These are phyloP conservation scores for Donacobius atricapilla DNA, from an alignment of 2,113 vertebrate genomes.

Conservation along the genomic window DNA sequence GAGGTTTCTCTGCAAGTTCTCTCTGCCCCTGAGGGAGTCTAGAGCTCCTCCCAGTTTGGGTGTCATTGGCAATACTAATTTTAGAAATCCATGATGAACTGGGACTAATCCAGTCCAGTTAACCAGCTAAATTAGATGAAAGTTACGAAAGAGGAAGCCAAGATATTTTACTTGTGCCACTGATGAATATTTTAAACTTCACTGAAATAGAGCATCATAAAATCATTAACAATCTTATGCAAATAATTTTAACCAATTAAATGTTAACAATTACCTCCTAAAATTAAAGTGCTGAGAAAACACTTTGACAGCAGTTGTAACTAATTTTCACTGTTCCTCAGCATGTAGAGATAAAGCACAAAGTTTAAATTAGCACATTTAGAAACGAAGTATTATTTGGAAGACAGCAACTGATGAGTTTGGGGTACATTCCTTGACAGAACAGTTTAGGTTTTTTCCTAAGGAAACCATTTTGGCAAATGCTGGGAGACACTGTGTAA, in stretches of 20 bases:
- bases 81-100: background rate
- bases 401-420: background rate
- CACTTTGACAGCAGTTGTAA: background rate
- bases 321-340: background rate
- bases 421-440: background rate
- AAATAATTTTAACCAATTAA: background rate
- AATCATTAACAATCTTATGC: background rate
- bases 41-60: background rate
- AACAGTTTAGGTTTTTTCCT: background rate
- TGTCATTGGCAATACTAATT: rapidly evolving
- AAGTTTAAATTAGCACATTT: background rate
- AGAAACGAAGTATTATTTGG: background rate
- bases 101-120: background rate
- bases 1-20: background rate
- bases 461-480: background rate
- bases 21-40: background rate
- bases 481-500: background rate
- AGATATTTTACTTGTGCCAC: background rate
- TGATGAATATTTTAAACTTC: background rate
- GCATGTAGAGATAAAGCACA: background rate
- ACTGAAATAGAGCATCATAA: background rate
- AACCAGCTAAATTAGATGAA: background rate
- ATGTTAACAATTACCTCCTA: background rate
- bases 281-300: background rate
- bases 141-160: background rate